Evolutionary conservation across 2,113 vertebrate genomes (phyloP), one percentile per base, ranked within the genome.

Genomic region (Perca fluviatilis): DNA sequence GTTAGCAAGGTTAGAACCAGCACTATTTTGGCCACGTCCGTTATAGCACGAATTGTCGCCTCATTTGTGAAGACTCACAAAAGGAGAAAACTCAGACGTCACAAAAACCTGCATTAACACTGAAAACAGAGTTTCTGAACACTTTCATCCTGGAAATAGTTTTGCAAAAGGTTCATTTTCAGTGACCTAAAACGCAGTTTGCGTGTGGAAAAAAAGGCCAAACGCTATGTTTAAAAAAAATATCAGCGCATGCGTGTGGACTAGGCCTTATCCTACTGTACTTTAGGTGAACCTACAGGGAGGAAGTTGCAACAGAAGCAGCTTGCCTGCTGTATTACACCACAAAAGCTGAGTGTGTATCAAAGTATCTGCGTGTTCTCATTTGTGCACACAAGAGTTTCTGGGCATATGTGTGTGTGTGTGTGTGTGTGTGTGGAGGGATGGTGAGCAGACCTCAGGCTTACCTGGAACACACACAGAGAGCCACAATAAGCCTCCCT

Each of bases 401-500:
- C 33, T 33, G 6, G 6, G 33, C 33, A 6, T 33, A 74, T 58
- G 60, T 54, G 11, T 25, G 46, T 23, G 40, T 66, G 50, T 46
- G n/a, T 58, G 21, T 60, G 47, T 74, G 62, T 68, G 73, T 10
- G 21, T 68, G 66, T 96, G 96, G 80, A 71, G 40, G 67, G 60
- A 69, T 96, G 96, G 90, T 95, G 96, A 90, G 97, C 96, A n/a
- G 97, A 97, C 30, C 96, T 97, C 69, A 96, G 95, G 11, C 96
- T 97, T 79, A 98, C 95, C 98, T 99, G 96, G 92, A 95, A 96
- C 92, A 95, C 94, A 95, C 93, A 94, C 89, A 89, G 74, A 89
- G 92, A 87, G 76, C 80, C 61, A 95, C 96, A 80, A 65, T 88
- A 89, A 79, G 83, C 85, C 88, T 87, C 84, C 0, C 95, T 95